These are phyloP conservation scores for Taxidea taxus DNA, from an alignment of 2,113 vertebrate species.

Conservation along the genomic window DNA sequence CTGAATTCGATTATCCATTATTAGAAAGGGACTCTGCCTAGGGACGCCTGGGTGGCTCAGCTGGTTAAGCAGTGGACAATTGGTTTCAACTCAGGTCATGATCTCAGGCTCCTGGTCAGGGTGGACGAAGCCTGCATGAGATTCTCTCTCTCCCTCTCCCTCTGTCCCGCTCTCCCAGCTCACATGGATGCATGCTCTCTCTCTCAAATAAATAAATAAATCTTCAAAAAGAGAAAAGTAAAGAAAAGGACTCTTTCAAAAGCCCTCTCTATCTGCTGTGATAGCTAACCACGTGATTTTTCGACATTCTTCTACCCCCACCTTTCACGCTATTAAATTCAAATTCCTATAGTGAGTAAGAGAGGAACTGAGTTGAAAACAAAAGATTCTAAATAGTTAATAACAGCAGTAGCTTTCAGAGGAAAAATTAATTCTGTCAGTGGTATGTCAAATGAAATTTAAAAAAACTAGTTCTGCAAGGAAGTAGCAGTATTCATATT, in stretches of 20 bases:
- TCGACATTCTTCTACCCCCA: background rate
- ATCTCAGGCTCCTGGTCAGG: background rate
- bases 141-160: background rate
- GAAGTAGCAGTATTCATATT: background rate
- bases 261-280: background rate
- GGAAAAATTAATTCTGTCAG: background rate
- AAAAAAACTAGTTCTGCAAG: background rate
- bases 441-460: background rate
- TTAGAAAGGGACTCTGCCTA: background rate
- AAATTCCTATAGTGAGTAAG: background rate
- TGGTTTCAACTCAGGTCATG: background rate
- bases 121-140: background rate
- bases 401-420: background rate
- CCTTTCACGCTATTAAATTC: background rate
- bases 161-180: background rate
- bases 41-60: background rate
- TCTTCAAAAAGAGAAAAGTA: background rate
- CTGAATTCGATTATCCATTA: background rate
- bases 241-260: background rate
- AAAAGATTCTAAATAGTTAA: background rate
- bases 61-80: background rate
- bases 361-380: background rate
- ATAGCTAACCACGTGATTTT: background rate
- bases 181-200: fast-evolving
- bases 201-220: background rate